Evolutionary conservation across 2,797 vertebrate species (phyloP), one percentile per base, ranked within the genome.

Genomic region (Mastacembelus armatus): DNA sequence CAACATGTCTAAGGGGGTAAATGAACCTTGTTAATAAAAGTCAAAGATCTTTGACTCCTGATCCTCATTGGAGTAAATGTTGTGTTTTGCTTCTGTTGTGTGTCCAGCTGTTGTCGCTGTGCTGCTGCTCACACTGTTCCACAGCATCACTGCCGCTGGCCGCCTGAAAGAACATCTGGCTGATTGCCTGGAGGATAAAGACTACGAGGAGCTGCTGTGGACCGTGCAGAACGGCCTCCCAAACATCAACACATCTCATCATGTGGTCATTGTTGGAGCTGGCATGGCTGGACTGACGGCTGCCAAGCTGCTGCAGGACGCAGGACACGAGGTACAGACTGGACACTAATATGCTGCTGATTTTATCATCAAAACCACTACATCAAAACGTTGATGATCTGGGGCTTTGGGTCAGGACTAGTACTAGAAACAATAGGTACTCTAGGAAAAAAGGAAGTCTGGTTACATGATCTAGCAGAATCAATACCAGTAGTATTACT

Each of bases 231-330:
- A n/a, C 2, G 94, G 93, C 42, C 90, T 94, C 11, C 89, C 85
- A 0, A 61, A 6, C 1, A 57, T 78, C 0, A 19, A 48, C 0
- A 66, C 32, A 0, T 73, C 87, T 8, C 72, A 62, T 1, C 85
- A 62, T 29, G 86, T 93, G 0, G 74, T 71, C 0, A 66, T 92
- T 1, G 85, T 93, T 2, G 92, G 92, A 26, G 92, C 80, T 0
- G 92, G 92, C 3, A 75, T 86, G 43, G 87, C 92, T 2, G 92
- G 92, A 62, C 87, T 93, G 42, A 93, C 91, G 0, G 91, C 92
- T 2, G 91, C 92, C 4, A 86, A 83, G 43, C 24, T 92, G 15
- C 78, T 93, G 64, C 82, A 85, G 0, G 84, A 80, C 1, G 90
- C 89, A 21, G 92, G 91, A 70, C 91, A 92, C 48, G 61, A 80